These are phyloP conservation scores for Rhodophaea formosa DNA, from an alignment of 2,888 invertebrate species.

Conservation along the genomic window DNA sequence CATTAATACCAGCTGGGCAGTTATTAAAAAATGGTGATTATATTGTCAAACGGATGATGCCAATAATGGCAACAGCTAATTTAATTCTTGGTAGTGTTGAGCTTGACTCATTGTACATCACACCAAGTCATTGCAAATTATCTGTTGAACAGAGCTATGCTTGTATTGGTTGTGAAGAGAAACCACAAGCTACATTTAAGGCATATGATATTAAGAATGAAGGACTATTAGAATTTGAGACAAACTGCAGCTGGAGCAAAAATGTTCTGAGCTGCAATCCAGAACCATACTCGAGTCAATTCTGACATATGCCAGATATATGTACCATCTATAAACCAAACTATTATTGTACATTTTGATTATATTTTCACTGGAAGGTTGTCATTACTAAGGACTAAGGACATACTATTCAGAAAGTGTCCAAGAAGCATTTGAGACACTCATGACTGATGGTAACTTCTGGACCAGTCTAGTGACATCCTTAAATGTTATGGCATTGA, in stretches of 20 bases:
- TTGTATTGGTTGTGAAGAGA: constrained; percentile 12
- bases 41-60: neutral
- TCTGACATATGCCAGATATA: neutral
- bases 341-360: neutral
- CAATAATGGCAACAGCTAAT: neutral
- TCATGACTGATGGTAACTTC: neutral
- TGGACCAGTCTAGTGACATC: neutral
- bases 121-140: constrained; percentile 2
- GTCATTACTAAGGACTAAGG: neutral
- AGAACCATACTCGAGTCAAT: neutral
- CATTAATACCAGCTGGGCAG: neutral
- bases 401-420: neutral
- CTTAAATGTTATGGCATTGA: neutral
- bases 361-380: neutral
- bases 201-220: neutral
- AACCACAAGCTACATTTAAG: neutral
- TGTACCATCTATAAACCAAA: neutral
- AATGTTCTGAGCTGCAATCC: neutral
- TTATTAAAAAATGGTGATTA: neutral
- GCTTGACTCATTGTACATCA: neutral
- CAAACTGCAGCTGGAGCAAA: neutral
- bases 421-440: neutral
- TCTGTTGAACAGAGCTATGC: neutral
- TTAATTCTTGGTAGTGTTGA: neutral
- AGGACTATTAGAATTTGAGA: neutral